Base-by-base conservation (phyloP, 2,888 invertebrate genomes). In the Protodeltote pygarga region DNA sequence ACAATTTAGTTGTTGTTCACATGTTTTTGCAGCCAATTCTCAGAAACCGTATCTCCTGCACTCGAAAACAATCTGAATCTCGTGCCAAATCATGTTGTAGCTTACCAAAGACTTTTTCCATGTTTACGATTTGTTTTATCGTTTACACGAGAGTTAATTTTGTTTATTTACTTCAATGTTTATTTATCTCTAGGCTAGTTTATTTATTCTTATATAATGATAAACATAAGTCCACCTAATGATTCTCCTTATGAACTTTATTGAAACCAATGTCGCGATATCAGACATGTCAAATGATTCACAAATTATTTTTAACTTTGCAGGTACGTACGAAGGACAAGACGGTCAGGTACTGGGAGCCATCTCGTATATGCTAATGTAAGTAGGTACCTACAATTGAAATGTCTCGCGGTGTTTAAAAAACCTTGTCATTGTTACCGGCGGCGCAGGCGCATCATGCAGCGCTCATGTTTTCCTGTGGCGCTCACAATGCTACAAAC, bases 341-440 rank as follows among this genome's bases (percentile, higher is more conserved):
- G 16, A 35, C 42, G 27, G 27, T 14, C 23, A 20, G 44, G 21
- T 39, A 41, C 38, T 52, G 42, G 52, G 38, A 52, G 41, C 32
- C 39, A 48, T 54, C 44, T 48, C 31, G 14, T 38, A 42, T 35
- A 45, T 52, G 39, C 29, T 45, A 69, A 71, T 75, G 74, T 72
- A 73, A 65, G 68, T 62, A 70, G 65, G 62, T 61, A 70, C 46
- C 47, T 40, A 65, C 73, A 71, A 76, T 75, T 79, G 77, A 75
- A 75, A 78, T 72, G 75, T 79, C 73, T 75, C 65, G 54, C 67
- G 40, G 54, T 81, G 81, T 84, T 84, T 81, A 77, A 80, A 83
- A 81, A 83, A 83, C 77, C 73, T 76, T 71, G 61, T 81, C 79
- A 85, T 85, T 85, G 84, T 85, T 80, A 73, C 54, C 55, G 52